Evolutionary conservation across 2,888 invertebrate genomes (phyloP), one percentile per base, ranked within the genome.

Genomic region (Eupithecia subumbrata): DNA sequence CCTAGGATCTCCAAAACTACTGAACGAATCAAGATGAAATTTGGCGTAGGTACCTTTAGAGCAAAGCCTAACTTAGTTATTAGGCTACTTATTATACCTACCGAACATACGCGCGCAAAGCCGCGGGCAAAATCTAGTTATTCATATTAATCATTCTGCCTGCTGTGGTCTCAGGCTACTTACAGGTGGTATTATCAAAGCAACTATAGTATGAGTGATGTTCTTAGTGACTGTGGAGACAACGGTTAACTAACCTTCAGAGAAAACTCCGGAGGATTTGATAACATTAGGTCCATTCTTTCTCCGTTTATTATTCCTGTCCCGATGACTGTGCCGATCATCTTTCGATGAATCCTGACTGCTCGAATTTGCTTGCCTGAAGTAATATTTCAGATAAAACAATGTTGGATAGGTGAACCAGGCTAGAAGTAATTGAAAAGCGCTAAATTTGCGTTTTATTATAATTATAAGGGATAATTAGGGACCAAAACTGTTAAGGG

Each of bases 261-360:
- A 95, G 81, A 95, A 95, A 4, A 95, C 95, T 76, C 95, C 95
- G 78, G 85, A 84, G 2, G 94, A 93, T 78, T 94, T 94, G 63
- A 95, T 92, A 73, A 95, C 84, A 68, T 90, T 91, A 1, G 92
- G 91, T 5, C 91, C 92, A 86, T 91, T 90, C 79, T 83, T 92
- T 25, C 63, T 80, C 89, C 91, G 80, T 91, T 88, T 75, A 81
- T 90, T 90, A 79, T 83, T 91, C 12, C 87, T 86, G 5, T 93
- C 91, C 66, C 82, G 88, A 60, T 66, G 67, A 64, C 81, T 87
- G 14, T 86, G 85, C 79, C 85, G 91, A 2, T 92, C 90, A 69
- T 92, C 91, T 82, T 85, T 90, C 76, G 87, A 91, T 16, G 88
- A 85, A 40, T 90, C 88, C 30, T 86, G 86, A 66, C 83, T 82